Conservation (phyloP, 2,888 invertebrate genomes). For the Lasioglossum pauxillum region DNA sequence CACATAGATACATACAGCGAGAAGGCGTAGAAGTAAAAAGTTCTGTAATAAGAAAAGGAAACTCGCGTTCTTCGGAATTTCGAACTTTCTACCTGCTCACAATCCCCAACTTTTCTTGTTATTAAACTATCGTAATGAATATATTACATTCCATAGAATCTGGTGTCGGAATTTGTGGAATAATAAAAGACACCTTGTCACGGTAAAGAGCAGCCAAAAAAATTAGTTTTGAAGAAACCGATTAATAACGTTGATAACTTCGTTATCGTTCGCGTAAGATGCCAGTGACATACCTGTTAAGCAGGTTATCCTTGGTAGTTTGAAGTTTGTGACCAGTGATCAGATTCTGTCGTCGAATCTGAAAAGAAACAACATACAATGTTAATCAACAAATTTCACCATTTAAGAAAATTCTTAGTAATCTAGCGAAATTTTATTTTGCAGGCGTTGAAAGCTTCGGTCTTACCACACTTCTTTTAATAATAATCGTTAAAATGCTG, state of each 20-base stretch:
- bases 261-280: not conserved
- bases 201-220: too few species aligned
- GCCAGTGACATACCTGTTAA: not conserved
- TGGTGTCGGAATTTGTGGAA: not conserved
- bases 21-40: slow-evolving; percentile 4
- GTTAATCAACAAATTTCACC: not conserved
- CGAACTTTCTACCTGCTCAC: not conserved
- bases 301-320: not conserved
- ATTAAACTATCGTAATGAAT: slow-evolving; percentile 12
- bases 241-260: too few species aligned
- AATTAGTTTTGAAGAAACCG: not conserved
- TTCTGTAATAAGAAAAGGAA: slow-evolving; percentile 3
- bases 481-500: not conserved
- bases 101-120: slow-evolving; percentile 10
- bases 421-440: not conserved
- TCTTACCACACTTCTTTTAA: not conserved
- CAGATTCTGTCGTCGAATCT: not conserved
- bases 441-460: not conserved
- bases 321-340: not conserved
- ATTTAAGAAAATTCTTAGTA: not conserved
- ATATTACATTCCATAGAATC: not conserved
- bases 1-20: not conserved
- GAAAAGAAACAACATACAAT: not conserved
- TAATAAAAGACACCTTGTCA: not conserved
- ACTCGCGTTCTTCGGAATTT: not conserved